Evolutionary conservation across 2,888 invertebrate genomes (phyloP), one percentile per base, ranked within the genome.

Genomic region (Teinopalpus imperialis): DNA sequence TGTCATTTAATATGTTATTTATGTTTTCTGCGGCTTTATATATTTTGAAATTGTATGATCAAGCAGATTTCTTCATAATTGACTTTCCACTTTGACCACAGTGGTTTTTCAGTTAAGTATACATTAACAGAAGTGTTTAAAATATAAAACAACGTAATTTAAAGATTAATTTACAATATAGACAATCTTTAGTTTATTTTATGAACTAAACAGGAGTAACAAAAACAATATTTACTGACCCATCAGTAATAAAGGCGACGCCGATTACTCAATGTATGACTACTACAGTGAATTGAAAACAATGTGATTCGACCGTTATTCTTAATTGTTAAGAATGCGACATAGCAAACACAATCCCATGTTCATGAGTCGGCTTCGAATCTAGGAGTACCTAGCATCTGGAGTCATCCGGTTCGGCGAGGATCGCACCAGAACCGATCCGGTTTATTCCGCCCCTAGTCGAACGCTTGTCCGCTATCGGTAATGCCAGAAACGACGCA

Each of bases 291-390:
- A 51, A 52, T 54, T 40, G 41, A 51, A 53, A 56, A 51, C 49
- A 51, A 54, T 48, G 54, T 53, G 51, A 59, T 60, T 63, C 62
- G 69, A 63, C 61, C 49, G 53, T 54, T 56, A 57, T 53, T 61
- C 50, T 64, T 81, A 80, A 82, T 83, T 83, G 76, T 45, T 56
- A 63, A 80, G 81, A 80, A 85, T 82, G 80, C 66, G 59, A 43
- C 32, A 42, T 49, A 45, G 60, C 56, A 56, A 61, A 67, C 63
- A 59, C 62, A 56, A 54, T 65, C 59, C 62, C 56, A 56, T 54
- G 54, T 52, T 54, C 53, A 62, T 61, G 63, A 66, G 56, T 51
- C 53, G 39, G 12, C 40, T 57, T 63, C 56, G 42, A 48, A 48
- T 46, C 46, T 49, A 47, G 52, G 52, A 56, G 57, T 52, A 57